phyloP scores from a whole-genome alignment of 1,140 invertebrate species.

The Pemphigus obesinymphae region DNA sequence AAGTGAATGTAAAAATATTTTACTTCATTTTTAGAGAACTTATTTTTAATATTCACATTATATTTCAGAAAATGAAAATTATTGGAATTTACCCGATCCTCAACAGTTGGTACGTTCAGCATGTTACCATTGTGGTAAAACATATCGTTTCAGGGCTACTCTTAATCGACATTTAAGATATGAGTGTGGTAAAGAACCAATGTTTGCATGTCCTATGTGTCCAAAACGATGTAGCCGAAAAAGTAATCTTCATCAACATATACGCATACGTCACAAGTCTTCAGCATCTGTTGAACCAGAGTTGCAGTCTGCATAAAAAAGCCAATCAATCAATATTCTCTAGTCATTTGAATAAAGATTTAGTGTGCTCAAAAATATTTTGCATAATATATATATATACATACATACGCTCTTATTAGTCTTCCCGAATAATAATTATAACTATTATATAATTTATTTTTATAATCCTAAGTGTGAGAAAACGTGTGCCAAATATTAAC shows the following conservation, averaged over 20 bases:
- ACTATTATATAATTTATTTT: constrained; percentile 23
- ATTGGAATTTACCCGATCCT: constrained; percentile 27
- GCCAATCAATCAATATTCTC: not conserved
- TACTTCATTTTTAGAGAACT: not conserved
- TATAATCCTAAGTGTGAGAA: not conserved
- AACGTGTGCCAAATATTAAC: constrained; percentile 25
- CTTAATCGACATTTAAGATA: constrained; percentile 52
- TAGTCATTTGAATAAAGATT: constrained; percentile 20
- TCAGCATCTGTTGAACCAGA: not conserved
- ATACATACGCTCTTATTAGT: not conserved
- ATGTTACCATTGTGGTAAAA: constrained; percentile 38
- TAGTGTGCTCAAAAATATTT: constrained; percentile 22
- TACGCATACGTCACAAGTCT: constrained; percentile 25
- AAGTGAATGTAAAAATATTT: constrained; percentile 13
- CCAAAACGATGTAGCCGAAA: constrained; percentile 37
- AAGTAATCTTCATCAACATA: constrained; percentile 39
- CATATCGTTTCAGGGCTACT: constrained; percentile 41
- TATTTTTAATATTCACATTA: not conserved
- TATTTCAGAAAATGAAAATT: constrained; percentile 23
- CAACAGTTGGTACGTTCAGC: constrained; percentile 26
- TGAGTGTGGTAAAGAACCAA: constrained; percentile 51
- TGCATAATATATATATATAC: not conserved
- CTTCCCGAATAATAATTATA: not conserved
- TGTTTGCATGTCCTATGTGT: constrained; percentile 46
- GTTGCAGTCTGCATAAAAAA: constrained; percentile 6